These are phyloP conservation scores for Pollenia amentaria DNA, from an alignment of 2,888 invertebrate genomes.

Conservation along the genomic window DNA sequence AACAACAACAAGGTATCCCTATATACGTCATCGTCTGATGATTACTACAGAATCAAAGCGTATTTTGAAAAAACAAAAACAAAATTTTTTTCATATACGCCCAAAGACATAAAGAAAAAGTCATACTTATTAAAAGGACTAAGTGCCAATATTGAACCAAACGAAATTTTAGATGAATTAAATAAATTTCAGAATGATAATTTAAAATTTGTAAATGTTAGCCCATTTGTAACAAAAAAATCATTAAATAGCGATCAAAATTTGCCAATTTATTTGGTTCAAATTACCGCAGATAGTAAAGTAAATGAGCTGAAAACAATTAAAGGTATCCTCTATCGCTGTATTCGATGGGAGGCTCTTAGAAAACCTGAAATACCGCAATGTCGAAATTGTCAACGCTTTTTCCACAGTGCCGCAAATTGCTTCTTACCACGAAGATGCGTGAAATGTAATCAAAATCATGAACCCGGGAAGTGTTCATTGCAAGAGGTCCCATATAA, in stretches of 20 bases:
- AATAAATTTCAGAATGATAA: too few species aligned
- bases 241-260: background rate
- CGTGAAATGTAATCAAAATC: too few species aligned
- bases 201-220: background rate
- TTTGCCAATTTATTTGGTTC: background rate
- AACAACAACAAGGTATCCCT: background rate
- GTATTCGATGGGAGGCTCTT: too few species aligned
- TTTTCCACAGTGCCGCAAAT: too few species aligned
- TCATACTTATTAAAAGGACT: too few species aligned
- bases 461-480: too few species aligned
- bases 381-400: too few species aligned
- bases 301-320: background rate
- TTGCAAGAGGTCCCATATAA: too few species aligned
- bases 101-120: constrained; percentile 1
- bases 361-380: background rate
- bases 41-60: constrained; percentile 2
- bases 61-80: too few species aligned
- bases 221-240: constrained; percentile 2
- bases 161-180: too few species aligned
- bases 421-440: too few species aligned
- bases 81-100: background rate
- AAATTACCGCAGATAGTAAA: too few species aligned
- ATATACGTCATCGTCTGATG: background rate
- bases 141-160: background rate
- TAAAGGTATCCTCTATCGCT: background rate